phyloP scores from a whole-genome alignment of 1,140 invertebrate species.

The Phthorimaea operculella region DNA sequence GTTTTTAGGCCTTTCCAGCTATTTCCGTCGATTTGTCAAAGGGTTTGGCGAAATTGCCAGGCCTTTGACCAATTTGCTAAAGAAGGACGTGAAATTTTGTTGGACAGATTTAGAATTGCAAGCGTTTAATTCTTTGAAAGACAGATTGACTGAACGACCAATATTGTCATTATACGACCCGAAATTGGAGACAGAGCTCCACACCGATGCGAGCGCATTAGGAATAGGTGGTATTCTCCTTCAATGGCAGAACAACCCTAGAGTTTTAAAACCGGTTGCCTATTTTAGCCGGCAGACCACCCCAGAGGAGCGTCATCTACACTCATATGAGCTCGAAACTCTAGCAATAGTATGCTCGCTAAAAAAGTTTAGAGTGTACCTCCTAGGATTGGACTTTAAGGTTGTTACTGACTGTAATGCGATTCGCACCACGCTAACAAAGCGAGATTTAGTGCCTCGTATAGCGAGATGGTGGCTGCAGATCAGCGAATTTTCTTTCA shows the following conservation, averaged over 20 bases:
- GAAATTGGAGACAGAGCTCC: slow-evolving; percentile 2
- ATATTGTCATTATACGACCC: slow-evolving; percentile 2
- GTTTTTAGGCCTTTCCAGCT: not conserved
- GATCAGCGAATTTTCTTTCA: slow-evolving; percentile 3
- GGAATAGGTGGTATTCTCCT: not conserved
- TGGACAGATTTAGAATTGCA: not conserved
- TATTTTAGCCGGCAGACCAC: slow-evolving; percentile 5
- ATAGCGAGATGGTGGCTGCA: slow-evolving; percentile 5
- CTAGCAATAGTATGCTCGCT: slow-evolving; percentile 1
- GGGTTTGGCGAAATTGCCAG: not conserved
- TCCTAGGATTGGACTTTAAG: not conserved
- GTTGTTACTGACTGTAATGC: not conserved
- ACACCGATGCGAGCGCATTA: slow-evolving; percentile 3
- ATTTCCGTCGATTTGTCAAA: not conserved
- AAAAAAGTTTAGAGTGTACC: slow-evolving; percentile 4
- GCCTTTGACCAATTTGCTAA: not conserved
- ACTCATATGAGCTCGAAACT: slow-evolving; percentile 5
- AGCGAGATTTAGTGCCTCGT: not conserved
- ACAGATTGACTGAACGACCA: not conserved
- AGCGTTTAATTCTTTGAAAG: not conserved
- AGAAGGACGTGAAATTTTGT: not conserved
- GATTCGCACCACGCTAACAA: not conserved
- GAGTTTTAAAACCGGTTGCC: slow-evolving; percentile 4
- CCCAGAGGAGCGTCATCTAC: slow-evolving; percentile 2
- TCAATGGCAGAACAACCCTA: not conserved